Conservation (phyloP, 2,113 vertebrate species). For the Desmodus rotundus region DNA sequence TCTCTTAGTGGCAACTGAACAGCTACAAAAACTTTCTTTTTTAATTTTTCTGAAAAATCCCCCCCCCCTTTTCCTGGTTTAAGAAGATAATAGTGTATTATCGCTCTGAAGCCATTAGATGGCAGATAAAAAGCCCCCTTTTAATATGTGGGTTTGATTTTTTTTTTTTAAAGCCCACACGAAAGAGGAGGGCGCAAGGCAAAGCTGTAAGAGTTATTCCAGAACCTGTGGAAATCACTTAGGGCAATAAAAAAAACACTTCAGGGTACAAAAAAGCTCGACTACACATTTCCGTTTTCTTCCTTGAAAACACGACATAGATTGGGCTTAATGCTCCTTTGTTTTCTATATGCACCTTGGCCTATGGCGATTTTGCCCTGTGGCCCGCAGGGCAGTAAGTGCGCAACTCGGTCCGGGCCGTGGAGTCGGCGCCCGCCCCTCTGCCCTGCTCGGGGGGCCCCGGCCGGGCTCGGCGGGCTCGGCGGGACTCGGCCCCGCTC, state of each 20-base stretch:
- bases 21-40: slow-evolving; percentile 92
- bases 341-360: slow-evolving; percentile 94
- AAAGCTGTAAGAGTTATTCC: slow-evolving; percentile 99
- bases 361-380: slow-evolving; percentile 96
- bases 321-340: slow-evolving; percentile 88
- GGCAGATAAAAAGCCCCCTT: slow-evolving; percentile 90
- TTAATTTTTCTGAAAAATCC: slow-evolving; percentile 85
- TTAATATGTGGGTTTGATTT: slow-evolving; percentile 87
- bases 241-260: slow-evolving; percentile 91
- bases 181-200: slow-evolving; percentile 91
- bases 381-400: slow-evolving; percentile 97
- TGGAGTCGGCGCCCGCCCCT: slow-evolving; percentile 83
- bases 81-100: slow-evolving; percentile 93
- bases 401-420: slow-evolving; percentile 84
- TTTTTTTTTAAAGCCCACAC: slow-evolving; percentile 86
- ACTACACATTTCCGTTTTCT: slow-evolving; percentile 89
- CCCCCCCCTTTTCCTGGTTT: slow-evolving; percentile 85
- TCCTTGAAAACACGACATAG: slow-evolving; percentile 88
- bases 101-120: slow-evolving; percentile 93
- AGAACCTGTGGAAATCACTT: slow-evolving; percentile 95
- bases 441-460: slow-evolving; percentile 82
- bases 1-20: slow-evolving; percentile 99
- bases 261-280: slow-evolving; percentile 91
- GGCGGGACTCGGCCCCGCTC: slow-evolving; percentile 74
- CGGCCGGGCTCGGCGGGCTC: slow-evolving; percentile 45